Evolutionary conservation across 2,113 vertebrate species (phyloP).

Genomic region (Ceuthmochares aereus): DNA sequence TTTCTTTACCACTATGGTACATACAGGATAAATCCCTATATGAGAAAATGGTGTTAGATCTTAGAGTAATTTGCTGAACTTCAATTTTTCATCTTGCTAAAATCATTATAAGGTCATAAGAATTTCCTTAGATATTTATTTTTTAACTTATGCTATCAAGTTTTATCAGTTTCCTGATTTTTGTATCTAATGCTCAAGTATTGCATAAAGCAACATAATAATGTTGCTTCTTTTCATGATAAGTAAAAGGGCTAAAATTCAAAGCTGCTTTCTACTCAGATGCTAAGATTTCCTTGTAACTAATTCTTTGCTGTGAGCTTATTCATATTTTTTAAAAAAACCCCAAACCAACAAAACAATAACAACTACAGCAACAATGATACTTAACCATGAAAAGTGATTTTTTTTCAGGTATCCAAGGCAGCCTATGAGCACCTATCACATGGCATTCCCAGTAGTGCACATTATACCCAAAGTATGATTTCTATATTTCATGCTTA

Average conservation of each 20-base stretch:
- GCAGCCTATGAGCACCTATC: background rate
- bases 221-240: background rate
- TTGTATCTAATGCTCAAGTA: background rate
- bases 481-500: background rate
- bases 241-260: background rate
- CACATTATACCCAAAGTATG: background rate
- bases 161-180: background rate
- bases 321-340: background rate
- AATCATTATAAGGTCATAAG: background rate
- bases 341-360: background rate
- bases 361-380: background rate
- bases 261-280: background rate
- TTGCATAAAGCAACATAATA: background rate
- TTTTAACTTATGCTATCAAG: background rate
- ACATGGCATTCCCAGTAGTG: background rate
- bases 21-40: background rate
- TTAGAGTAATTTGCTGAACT: background rate
- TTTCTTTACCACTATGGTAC: background rate
- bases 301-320: background rate
- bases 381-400: background rate
- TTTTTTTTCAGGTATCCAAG: background rate
- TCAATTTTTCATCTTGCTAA: background rate
- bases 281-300: background rate
- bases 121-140: background rate
- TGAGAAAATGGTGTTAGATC: background rate